phyloP scores from a whole-genome alignment of 1,140 invertebrate species.

The Aphidius gifuensis region DNA sequence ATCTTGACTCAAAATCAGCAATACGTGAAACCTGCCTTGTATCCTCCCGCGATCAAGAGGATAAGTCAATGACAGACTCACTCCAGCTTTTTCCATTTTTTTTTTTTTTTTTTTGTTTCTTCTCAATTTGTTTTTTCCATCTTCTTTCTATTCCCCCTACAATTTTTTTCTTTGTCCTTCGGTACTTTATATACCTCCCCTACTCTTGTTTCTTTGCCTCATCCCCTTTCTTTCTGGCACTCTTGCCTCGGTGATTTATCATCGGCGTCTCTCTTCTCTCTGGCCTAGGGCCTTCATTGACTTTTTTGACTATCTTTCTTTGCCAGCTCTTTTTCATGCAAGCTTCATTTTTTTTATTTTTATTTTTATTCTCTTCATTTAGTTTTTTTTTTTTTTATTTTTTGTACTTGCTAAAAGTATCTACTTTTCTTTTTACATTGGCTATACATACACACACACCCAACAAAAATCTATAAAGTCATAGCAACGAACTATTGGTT shows the following conservation, averaged over 20 bases:
- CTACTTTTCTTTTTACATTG: no score
- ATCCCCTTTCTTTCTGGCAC: slow-evolving; percentile 9
- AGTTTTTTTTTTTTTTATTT: no score
- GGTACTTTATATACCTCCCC: slow-evolving; percentile 7
- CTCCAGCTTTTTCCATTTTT: slow-evolving; percentile 37
- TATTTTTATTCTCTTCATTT: no score
- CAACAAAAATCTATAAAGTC: no score
- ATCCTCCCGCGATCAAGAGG: slow-evolving; percentile 35
- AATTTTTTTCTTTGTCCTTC: slow-evolving; percentile 30
- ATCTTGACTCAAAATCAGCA: slow-evolving; percentile 18
- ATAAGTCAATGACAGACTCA: slow-evolving; percentile 54
- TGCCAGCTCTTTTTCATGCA: slow-evolving; percentile 17
- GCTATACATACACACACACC: no score
- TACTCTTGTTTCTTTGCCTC: slow-evolving; percentile 17
- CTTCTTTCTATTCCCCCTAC: no score
- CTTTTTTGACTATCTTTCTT: slow-evolving; percentile 24
- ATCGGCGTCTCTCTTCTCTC: slow-evolving; percentile 42
- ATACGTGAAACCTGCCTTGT: slow-evolving; percentile 19
- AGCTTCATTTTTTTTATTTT: neutral
- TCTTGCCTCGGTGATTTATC: slow-evolving; percentile 47
- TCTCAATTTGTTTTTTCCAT: no score
- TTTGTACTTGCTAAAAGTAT: no score
- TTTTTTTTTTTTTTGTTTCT: no score
- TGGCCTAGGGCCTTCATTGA: slow-evolving; percentile 31
- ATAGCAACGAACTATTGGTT: no score